Conservation (phyloP, 2,888 invertebrate genomes). For the Entomobrya multifasciata region DNA sequence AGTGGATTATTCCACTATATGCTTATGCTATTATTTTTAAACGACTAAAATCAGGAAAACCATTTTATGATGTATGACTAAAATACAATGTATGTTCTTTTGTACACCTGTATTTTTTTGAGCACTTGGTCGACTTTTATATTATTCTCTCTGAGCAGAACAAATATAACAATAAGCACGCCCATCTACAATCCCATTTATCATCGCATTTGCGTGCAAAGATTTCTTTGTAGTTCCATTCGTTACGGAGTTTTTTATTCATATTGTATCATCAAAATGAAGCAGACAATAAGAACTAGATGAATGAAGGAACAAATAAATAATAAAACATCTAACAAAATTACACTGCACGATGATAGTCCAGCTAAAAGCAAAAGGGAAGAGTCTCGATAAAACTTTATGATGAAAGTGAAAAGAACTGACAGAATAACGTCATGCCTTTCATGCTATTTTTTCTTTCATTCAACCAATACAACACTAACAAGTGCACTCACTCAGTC, state of each 20-base stretch:
- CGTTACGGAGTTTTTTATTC: constrained; percentile 54
- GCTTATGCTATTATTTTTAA: background rate
- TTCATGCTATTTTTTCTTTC: constrained; percentile 48
- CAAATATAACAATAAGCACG: constrained; percentile 46
- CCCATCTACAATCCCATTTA: constrained; percentile 46
- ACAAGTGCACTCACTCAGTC: background rate
- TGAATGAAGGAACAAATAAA: constrained; percentile 42
- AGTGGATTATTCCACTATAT: no score
- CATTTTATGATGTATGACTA: background rate
- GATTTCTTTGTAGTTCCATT: constrained; percentile 57
- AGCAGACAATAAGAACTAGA: constrained; percentile 39
- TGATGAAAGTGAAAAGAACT: constrained; percentile 40
- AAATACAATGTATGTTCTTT: background rate
- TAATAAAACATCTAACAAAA: constrained; percentile 15
- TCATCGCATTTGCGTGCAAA: constrained; percentile 60
- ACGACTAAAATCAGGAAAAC: background rate
- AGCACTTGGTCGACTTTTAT: no score
- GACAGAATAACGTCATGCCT: constrained; percentile 43
- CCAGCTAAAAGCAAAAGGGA: constrained; percentile 27
- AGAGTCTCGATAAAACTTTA: background rate
- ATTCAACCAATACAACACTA: constrained; percentile 9
- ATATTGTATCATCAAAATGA: constrained; percentile 36
- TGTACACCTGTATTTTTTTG: background rate
- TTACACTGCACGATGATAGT: constrained; percentile 19
- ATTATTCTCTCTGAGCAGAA: constrained; percentile 8